phyloP scores from a whole-genome alignment of 2,797 vertebrate genomes.

The Bucorvus abyssinicus region DNA sequence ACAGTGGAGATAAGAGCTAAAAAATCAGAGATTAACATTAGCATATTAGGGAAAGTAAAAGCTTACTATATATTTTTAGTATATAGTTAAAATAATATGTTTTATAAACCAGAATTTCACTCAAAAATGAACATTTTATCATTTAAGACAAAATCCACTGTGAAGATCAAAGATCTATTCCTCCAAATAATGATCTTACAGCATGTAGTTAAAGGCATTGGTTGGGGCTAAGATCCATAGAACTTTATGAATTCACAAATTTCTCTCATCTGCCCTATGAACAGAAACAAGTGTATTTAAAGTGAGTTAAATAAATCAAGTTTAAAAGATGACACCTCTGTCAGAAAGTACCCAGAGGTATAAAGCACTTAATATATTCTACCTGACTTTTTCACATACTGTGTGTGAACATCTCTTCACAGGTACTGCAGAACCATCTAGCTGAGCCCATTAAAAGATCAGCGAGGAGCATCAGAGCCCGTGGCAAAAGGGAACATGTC shows the following conservation, averaged over 20 bases:
- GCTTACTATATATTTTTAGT: constrained; percentile 3
- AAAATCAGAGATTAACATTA: constrained; percentile 48
- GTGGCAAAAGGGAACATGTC: accelerated
- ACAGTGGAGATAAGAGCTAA: constrained; percentile 97
- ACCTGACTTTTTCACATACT: background rate
- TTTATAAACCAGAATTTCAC: background rate
- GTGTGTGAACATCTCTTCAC: too few species aligned
- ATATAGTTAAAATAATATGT: background rate
- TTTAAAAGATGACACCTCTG: background rate
- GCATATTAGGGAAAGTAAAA: constrained; percentile 27
- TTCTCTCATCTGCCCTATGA: background rate
- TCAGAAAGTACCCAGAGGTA: background rate
- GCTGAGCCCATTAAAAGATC: background rate
- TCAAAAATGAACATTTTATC: background rate
- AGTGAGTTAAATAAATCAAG: background rate
- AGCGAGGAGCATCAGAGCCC: background rate
- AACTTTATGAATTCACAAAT: background rate
- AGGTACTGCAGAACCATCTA: background rate
- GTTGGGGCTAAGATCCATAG: background rate
- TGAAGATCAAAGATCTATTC: background rate
- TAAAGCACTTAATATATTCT: accelerated
- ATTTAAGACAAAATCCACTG: background rate
- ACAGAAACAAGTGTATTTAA: background rate
- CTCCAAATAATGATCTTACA: background rate
- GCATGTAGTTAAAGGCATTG: background rate